phyloP scores from a whole-genome alignment of 2,888 invertebrate species.

The Cheiracanthium punctorium region DNA sequence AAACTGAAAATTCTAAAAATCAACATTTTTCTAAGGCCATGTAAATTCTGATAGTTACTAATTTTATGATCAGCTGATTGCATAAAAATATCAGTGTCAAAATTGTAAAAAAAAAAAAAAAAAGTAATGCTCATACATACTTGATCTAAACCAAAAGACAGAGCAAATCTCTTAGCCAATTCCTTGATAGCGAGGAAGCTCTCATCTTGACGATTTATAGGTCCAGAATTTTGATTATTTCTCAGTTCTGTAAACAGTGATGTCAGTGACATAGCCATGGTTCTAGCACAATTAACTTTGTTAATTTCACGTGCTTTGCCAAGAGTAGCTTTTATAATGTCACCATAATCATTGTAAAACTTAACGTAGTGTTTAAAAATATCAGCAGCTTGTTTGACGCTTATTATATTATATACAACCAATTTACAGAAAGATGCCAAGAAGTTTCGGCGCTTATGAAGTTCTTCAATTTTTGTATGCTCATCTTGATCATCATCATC shows the following conservation, averaged over 20 bases:
- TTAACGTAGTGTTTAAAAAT: conserved; percentile 98
- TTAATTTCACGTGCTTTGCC: conserved; percentile 98
- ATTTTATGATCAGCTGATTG: too few species aligned
- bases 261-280: conserved; percentile 93
- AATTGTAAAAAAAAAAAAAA: too few species aligned
- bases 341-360: conserved; percentile 75
- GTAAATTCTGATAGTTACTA: too few species aligned
- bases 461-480: conserved; percentile 94
- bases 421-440: conserved; percentile 98
- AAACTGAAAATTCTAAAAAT: too few species aligned
- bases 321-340: conserved; percentile 90
- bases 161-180: conserved; percentile 95
- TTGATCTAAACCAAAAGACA: conserved; percentile 97
- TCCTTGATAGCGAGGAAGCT: conserved; percentile 95
- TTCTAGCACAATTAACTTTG: conserved; percentile 95
- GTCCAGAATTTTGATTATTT: conserved; percentile 73
- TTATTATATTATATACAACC: conserved; percentile 97
- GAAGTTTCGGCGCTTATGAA: conserved; percentile 96
- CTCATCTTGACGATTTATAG: conserved; percentile 83
- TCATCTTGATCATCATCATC: conserved; percentile 92
- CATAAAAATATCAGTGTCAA: too few species aligned
- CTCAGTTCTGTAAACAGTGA: conserved; percentile 88
- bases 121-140: too few species aligned
- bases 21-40: too few species aligned
- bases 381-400: conserved; percentile 92